phyloP scores from a whole-genome alignment of 2,113 vertebrate species.

The Ancistrus triradiatus region DNA sequence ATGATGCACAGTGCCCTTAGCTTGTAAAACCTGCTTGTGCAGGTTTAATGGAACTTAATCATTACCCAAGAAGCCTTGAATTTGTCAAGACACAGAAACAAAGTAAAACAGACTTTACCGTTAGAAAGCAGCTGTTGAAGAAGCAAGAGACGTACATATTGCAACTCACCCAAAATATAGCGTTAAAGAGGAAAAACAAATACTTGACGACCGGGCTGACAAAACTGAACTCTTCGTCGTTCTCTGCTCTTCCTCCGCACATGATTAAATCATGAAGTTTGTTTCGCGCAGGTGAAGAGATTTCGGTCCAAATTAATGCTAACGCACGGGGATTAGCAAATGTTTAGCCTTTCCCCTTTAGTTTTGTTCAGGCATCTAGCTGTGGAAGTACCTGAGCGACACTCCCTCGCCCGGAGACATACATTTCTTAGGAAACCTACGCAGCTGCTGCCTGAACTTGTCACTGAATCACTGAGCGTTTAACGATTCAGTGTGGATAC shows the following conservation, averaged over 20 bases:
- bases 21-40: too few species aligned
- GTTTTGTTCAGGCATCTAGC: too few species aligned
- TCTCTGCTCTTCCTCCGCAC: slow-evolving; percentile 56
- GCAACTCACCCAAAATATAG: slow-evolving; percentile 88
- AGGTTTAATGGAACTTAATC: too few species aligned
- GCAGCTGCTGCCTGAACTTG: background rate
- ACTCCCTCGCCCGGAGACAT: background rate
- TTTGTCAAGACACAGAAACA: background rate
- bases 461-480: slow-evolving; percentile 1
- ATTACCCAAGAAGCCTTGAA: too few species aligned
- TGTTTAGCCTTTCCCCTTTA: too few species aligned
- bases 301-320: background rate
- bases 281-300: background rate
- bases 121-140: background rate
- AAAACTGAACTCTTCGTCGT: slow-evolving; percentile 73
- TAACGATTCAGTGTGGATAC: too few species aligned
- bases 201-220: slow-evolving; percentile 85
- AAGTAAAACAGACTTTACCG: background rate
- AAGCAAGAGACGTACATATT: background rate
- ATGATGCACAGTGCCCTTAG: too few species aligned
- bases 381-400: background rate
- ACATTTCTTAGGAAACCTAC: background rate
- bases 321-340: too few species aligned
- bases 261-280: slow-evolving; percentile 50
- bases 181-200: slow-evolving; percentile 86